Percentiles rank a stretch among this genome's conserved stretches.
phyloP scores from a whole-genome alignment of 2,797 vertebrate genomes.

The Lithobates pipiens region DNA sequence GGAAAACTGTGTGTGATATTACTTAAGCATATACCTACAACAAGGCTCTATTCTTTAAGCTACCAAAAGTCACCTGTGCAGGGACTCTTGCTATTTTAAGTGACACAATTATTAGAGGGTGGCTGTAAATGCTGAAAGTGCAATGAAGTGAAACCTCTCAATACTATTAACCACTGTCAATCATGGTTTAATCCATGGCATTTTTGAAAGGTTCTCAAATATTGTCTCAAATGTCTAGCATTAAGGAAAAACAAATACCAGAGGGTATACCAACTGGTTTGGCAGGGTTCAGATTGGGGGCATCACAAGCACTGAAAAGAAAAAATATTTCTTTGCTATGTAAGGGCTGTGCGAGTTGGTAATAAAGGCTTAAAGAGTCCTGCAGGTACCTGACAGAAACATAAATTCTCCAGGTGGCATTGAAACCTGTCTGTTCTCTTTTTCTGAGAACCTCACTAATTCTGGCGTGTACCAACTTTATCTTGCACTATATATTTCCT shows the following conservation, averaged over 20 bases:
- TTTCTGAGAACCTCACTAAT: background rate
- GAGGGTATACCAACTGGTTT: slow-evolving; percentile 29
- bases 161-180: slow-evolving; percentile 38
- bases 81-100: slow-evolving; percentile 2
- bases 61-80: background rate
- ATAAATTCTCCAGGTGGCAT: background rate
- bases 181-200: slow-evolving; percentile 40
- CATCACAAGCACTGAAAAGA: background rate
- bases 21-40: background rate
- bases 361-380: background rate
- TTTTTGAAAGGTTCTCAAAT: slow-evolving; percentile 52
- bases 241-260: slow-evolving; percentile 33
- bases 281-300: slow-evolving; percentile 23
- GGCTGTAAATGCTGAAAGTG: slow-evolving; percentile 14
- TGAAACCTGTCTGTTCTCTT: background rate
- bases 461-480: too few species aligned
- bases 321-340: background rate
- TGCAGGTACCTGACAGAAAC: background rate
- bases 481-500: too few species aligned
- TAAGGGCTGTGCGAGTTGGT: background rate
- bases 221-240: slow-evolving; percentile 25
- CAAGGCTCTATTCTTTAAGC: background rate
- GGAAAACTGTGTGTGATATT: background rate
- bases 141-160: slow-evolving; percentile 37
- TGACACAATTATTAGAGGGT: background rate